phyloP scores from a whole-genome alignment of 2,113 vertebrate genomes.

The Platycercus adscitus region DNA sequence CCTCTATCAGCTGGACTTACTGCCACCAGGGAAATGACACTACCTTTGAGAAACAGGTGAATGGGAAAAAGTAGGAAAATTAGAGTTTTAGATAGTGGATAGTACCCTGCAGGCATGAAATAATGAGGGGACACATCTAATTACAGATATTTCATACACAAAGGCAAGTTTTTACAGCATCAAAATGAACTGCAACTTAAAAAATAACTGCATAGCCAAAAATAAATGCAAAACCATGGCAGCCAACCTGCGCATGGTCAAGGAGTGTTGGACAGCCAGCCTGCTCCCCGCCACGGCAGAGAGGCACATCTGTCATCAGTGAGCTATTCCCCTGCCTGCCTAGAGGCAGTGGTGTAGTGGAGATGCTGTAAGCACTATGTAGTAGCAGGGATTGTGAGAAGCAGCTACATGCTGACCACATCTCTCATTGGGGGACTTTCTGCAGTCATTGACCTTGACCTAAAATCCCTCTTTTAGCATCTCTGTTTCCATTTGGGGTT shows the following conservation, averaged over 20 bases:
- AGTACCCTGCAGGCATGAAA: not conserved
- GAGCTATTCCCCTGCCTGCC: not conserved
- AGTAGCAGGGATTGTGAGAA: not conserved
- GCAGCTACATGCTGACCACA: not conserved
- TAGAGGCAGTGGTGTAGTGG: not conserved
- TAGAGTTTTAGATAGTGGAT: not conserved
- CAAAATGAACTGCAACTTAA: not conserved
- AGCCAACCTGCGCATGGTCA: not conserved
- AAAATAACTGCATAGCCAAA: not conserved
- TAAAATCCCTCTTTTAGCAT: not conserved
- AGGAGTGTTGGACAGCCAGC: not conserved
- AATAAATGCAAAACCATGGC: not conserved
- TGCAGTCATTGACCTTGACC: not conserved
- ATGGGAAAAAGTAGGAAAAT: not conserved
- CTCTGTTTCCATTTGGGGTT: not conserved
- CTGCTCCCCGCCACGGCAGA: not conserved
- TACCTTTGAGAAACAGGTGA: not conserved
- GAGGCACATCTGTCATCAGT: fast-evolving
- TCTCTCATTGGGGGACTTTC: not conserved
- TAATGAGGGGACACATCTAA: not conserved
- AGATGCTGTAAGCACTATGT: not conserved
- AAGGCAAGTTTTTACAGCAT: not conserved
- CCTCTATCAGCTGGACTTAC: not conserved
- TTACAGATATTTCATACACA: not conserved
- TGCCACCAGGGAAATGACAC: not conserved